Evolutionary conservation across 2,797 vertebrate species (phyloP), one percentile per base, ranked within the genome.

Genomic region (Diglossa cyanea): DNA sequence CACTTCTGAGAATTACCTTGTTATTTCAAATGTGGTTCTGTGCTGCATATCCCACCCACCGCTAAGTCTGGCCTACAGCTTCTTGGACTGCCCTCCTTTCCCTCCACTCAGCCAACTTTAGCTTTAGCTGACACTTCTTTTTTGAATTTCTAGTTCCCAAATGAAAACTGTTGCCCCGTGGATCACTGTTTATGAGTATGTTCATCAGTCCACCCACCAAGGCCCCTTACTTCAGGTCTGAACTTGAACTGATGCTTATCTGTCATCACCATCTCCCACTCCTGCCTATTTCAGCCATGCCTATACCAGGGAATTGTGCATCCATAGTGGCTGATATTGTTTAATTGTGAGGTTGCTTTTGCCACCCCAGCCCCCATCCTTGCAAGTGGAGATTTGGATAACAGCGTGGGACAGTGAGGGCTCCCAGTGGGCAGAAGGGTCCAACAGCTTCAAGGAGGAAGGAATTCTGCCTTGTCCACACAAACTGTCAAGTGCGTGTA

Each of bases 1-100:
- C 0, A n/a, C 58, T 90, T 94, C 58, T 92, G 89, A 92, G 75
- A 91, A 88, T 78, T 65, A 85, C 39, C 78, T 91, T 88, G 62
- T 86, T 93, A 84, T 94, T 95, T 86, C 55, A 91, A 90, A 67
- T 66, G 47, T 44, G 30, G 81, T 80, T 75, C 68, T 72, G 45
- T 50, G 54, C 24, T 87, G 37, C 24, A 19, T 44, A 88, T 94
- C 62, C 82, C 66, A 90, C 85, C 55, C 82, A 82, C 53, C 67
- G 86, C 71, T 57, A 42, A 73, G 35, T 35, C 39, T 91, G 72
- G 58, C 68, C 42, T 89, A 86, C 67, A 66, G 51, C 51, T 67
- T 51, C 62, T 79, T 90, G 63, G 62, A 44, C 42, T 77, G 15
- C 39, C 9, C 11, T 89, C 26, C 63, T 47, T 61, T 23, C 28